Base-by-base conservation (phyloP, 2,113 vertebrate species). In the Acinonyx jubatus region DNA sequence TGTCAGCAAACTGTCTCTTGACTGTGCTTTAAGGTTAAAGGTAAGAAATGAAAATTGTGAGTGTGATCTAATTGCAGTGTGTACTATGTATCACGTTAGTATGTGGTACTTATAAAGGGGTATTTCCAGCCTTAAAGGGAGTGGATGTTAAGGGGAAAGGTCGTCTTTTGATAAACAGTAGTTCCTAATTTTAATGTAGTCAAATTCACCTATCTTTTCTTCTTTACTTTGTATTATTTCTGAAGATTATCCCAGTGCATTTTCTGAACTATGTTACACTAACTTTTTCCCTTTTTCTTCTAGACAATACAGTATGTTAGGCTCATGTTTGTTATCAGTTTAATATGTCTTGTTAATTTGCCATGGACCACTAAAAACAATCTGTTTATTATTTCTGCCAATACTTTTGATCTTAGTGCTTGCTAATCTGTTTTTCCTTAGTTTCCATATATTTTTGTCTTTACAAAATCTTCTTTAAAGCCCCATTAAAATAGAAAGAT, bases 311-410 rank as follows among this genome's bases (percentile, higher is more conserved):
- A 97, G 55, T 95, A 92, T 92, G 48, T 95, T 87, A 81, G 81
- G 21, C 86, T 97, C 48, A 87, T 91, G 66, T 96, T 97, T 97
- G 48, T 86, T 94, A 97, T 92, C 68, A 97, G 5, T 92, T 96
- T 98, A 98, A 79, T 97, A 95, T 90, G 57, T 92, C 48, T 76
- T 97, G 86, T 98, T 87, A 97, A 13, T 96, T 96, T 97, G 63
- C 96, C 79, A 68, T 80, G 52, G 41, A 85, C 52, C 80, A 96
- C 76, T 88, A 68, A 92, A 93, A 96, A 94, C 61, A 89, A 96
- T 90, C 89, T 96, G 83, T 88, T 84, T 92, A 90, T 96, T 92
- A 94, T 97, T 97, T 90, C 80, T 97, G 87, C 90, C 84, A 98
- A 92, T 96, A 69, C 68, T 79, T 90, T 96, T 98, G 55, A 95